Evolutionary conservation across 2,113 vertebrate species (phyloP).

Genomic region (Syrrhaptes paradoxus): DNA sequence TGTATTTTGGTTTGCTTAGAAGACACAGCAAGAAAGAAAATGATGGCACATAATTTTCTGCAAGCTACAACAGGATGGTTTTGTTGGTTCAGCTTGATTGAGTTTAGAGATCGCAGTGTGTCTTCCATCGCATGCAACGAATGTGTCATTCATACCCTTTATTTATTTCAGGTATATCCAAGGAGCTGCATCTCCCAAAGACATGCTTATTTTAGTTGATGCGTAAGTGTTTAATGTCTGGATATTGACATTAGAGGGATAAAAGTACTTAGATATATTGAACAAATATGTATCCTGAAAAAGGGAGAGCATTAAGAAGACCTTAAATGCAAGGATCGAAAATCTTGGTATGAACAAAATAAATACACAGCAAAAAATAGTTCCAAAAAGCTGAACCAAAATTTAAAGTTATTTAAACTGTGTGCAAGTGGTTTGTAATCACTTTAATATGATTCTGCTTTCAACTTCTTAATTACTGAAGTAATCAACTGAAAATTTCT

Average conservation of each 20-base stretch:
- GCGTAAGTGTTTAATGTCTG: conserved; percentile 86
- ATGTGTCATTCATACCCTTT: not conserved
- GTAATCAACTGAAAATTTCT: not conserved
- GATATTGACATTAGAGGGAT: not conserved
- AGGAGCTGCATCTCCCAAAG: conserved; percentile 97
- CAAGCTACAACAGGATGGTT: not conserved
- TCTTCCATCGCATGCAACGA: not conserved
- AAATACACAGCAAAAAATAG: not conserved
- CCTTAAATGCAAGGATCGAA: not conserved
- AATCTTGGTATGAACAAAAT: not conserved
- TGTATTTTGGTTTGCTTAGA: not conserved
- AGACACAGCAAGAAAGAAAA: not conserved
- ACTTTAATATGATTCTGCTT: not conserved
- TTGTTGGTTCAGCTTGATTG: not conserved
- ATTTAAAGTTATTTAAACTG: not conserved
- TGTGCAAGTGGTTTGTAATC: not conserved
- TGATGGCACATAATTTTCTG: not conserved
- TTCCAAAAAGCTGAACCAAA: not conserved
- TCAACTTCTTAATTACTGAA: not conserved
- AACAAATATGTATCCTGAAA: not conserved
- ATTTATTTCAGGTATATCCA: conserved; percentile 92
- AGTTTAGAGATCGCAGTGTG: not conserved
- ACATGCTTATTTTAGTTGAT: conserved; percentile 98
- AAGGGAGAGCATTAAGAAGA: not conserved
- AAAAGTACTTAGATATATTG: not conserved